Evolutionary conservation across 2,888 invertebrate species (phyloP), one percentile per base, ranked within the genome.

Genomic region (Plutella xylostella): DNA sequence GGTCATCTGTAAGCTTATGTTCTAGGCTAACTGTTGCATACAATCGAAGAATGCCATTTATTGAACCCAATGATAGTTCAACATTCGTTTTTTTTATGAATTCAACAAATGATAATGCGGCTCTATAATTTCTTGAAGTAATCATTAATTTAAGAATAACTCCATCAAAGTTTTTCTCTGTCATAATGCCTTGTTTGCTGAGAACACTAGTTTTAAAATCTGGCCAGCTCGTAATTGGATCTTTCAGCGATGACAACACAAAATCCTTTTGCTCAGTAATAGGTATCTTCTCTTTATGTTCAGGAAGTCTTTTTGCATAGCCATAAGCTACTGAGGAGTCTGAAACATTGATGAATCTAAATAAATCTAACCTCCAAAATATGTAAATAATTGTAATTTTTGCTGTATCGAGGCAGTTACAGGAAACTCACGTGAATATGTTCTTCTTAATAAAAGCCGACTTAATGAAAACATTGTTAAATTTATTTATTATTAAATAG

Each of bases 101-200:
- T 5, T 83, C 61, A 0, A 89, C 66, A 70, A 88, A 92, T 22
- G 83, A 86, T 47, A 85, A 70, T 0, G 88, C 90, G 25, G 80
- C 58, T 38, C n/a, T 80, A 58, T 41, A 85, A 68, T 34, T 87
- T 74, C 22, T 73, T 72, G 0, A 53, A 4, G 56, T 58, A 6
- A 73, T 58, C 65, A 89, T 87, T 17, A 79, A 56, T 45, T 86
- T 85, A 31, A 91, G 59, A 31, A 91, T 76, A 1, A 86, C 61
- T 28, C 87, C 85, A 69, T 92, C 90, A 25, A 90, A 70, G 61
- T 87, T 90, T 33, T 75, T 72, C 33, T 68, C 50, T 39, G 71
- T 86, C 12, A 85, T 55, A 25, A 58, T 58, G n/a, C 75, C 74
- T 35, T 54, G 57, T 49, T 64, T 67, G 1, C 65, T 59, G 14